phyloP scores from a whole-genome alignment of 2,797 vertebrate species.

The Octomys mimax region DNA sequence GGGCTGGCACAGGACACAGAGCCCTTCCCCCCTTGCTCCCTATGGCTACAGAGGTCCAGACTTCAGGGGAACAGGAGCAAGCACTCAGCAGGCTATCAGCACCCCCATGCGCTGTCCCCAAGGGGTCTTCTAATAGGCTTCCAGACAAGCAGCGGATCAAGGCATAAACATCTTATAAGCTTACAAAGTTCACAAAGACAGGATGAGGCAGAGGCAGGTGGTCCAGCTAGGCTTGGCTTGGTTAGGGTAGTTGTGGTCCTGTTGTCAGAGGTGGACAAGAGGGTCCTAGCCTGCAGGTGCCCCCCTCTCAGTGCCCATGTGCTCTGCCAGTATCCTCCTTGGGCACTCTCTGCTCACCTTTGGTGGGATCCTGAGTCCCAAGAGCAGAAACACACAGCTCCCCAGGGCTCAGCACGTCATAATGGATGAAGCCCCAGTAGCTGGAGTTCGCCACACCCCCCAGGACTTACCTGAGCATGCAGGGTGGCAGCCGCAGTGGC shows the following conservation, averaged over 20 bases:
- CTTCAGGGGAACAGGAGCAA: not conserved
- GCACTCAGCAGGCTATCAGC: fast-evolving
- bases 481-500: constrained; percentile 96
- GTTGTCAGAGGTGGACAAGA: not conserved
- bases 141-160: not conserved
- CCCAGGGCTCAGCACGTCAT: not conserved
- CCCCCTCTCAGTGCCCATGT: not conserved
- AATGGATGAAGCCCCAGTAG: not conserved
- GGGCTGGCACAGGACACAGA: too few species aligned
- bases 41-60: not conserved
- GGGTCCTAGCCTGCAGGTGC: fast-evolving
- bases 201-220: not conserved
- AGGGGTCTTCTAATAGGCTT: not conserved
- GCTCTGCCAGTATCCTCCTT: fast-evolving
- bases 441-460: not conserved
- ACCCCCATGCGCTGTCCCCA: not conserved
- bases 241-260: not conserved
- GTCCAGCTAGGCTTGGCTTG: not conserved
- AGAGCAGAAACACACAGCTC: not conserved
- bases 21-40: not conserved
- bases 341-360: not conserved
- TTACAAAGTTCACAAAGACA: not conserved
- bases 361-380: not conserved
- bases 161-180: not conserved
- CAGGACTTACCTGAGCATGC: constrained; percentile 96